phyloP scores from a whole-genome alignment of 2,797 vertebrate species.

The Gouania willdenowi region DNA sequence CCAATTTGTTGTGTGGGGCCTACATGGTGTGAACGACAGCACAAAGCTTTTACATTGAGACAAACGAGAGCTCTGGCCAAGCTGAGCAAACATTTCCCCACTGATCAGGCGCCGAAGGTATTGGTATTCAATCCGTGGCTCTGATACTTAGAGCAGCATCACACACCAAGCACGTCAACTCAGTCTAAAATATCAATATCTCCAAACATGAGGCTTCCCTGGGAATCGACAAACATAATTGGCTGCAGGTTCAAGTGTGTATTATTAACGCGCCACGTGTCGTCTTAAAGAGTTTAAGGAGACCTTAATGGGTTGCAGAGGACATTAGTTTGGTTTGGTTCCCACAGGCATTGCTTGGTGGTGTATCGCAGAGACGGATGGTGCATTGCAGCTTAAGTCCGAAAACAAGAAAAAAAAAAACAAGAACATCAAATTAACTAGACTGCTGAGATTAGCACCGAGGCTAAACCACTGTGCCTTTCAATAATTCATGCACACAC shows the following conservation, averaged over 20 bases:
- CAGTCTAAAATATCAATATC: too few species aligned
- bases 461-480: constrained; percentile 29
- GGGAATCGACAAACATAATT: constrained; percentile 50
- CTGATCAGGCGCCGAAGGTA: constrained; percentile 38
- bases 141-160: too few species aligned
- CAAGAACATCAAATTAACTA: constrained; percentile 64
- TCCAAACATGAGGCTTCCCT: constrained; percentile 24
- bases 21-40: constrained; percentile 34
- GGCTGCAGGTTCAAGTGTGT: constrained; percentile 58
- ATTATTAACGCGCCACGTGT: constrained; percentile 58
- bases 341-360: constrained; percentile 27
- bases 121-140: constrained; percentile 48
- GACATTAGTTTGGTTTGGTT: constrained; percentile 59
- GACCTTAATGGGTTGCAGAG: constrained; percentile 57
- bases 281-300: constrained; percentile 60
- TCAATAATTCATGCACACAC: constrained; percentile 65
- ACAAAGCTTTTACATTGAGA: constrained; percentile 22
- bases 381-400: constrained; percentile 65
- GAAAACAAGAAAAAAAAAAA: constrained; percentile 39
- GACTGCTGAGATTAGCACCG: constrained; percentile 55
- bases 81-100: constrained; percentile 48
- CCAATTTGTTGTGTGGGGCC: constrained; percentile 25
- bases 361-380: constrained; percentile 45
- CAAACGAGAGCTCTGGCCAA: constrained; percentile 29
- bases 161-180: too few species aligned